Evolutionary conservation across 2,888 invertebrate genomes (phyloP).

Genomic region (Drosophila kanekoi): DNA sequence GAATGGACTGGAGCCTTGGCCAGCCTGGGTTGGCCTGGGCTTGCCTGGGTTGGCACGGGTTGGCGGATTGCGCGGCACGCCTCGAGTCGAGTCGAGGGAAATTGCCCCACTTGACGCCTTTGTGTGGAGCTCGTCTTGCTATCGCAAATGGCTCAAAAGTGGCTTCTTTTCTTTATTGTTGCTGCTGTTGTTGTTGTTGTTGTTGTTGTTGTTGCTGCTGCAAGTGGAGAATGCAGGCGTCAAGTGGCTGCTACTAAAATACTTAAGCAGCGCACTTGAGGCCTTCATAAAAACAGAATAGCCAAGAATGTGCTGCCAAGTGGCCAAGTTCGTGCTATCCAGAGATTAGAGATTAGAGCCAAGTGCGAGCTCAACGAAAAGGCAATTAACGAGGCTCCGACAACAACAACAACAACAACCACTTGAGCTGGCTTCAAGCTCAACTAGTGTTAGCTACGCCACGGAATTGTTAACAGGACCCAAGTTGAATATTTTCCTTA

Average conservation of each 20-base stretch:
- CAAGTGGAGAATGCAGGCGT: constrained; percentile 68
- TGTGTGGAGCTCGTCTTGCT: constrained; percentile 69
- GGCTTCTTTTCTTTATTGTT: constrained; percentile 52
- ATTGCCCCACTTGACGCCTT: constrained; percentile 77
- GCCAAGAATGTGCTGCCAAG: constrained; percentile 77
- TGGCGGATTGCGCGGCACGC: constrained; percentile 30
- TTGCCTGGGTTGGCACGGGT: constrained; percentile 7
- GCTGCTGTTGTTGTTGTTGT: constrained; percentile 21
- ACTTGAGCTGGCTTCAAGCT: constrained; percentile 2
- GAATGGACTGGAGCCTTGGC: neutral
- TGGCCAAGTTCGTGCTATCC: constrained; percentile 73
- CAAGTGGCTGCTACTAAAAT: constrained; percentile 75
- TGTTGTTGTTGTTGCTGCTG: constrained; percentile 30
- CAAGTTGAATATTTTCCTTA: too few species aligned
- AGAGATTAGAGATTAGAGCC: constrained; percentile 64
- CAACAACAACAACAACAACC: constrained; percentile 14
- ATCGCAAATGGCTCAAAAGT: constrained; percentile 75
- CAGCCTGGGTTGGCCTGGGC: constrained; percentile 1
- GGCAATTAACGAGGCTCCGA: constrained; percentile 62
- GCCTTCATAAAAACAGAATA: constrained; percentile 65
- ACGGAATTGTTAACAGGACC: too few species aligned
- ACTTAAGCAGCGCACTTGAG: constrained; percentile 73
- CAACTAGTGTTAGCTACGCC: neutral
- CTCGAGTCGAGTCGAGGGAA: constrained; percentile 53
- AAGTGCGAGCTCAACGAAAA: constrained; percentile 50